phyloP scores from a whole-genome alignment of 2,113 vertebrate species.

The Lanius collurio region DNA sequence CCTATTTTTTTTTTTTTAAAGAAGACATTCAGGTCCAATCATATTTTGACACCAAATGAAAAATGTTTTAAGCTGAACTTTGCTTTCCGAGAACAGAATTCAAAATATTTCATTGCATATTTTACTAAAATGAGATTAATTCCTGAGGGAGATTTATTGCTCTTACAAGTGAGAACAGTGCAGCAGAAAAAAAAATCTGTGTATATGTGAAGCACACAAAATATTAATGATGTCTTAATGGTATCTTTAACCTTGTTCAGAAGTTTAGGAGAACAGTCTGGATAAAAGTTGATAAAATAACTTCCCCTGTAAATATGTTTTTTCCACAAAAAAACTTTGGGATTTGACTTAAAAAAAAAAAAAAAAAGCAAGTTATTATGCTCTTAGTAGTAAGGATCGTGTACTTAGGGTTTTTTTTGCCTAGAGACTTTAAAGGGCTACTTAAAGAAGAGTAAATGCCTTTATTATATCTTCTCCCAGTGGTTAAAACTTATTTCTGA shows the following conservation, averaged over 20 bases:
- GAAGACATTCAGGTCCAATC: background rate
- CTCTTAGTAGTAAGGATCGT: background rate
- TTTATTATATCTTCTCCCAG: background rate
- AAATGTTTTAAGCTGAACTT: background rate
- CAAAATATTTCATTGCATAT: background rate
- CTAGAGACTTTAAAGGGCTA: background rate
- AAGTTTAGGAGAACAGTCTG: background rate
- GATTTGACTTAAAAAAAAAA: background rate
- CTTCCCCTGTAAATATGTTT: background rate
- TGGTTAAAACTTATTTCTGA: background rate
- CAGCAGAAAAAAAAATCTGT: background rate
- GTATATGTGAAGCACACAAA: conserved; percentile 34
- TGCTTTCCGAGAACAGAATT: background rate
- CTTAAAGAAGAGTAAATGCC: background rate
- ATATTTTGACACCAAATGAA: background rate
- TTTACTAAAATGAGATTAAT: conserved; percentile 25
- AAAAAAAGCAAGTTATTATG: background rate
- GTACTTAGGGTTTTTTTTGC: background rate
- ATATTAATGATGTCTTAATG: conserved; percentile 61
- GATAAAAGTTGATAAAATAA: background rate
- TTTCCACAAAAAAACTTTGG: background rate
- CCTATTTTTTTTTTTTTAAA: background rate
- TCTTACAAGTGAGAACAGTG: conserved; percentile 49
- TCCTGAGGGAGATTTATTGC: conserved; percentile 53
- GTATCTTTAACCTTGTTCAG: conserved; percentile 1